Conservation (phyloP, 2,113 vertebrate species). For the Ibidorhyncha struthersii region DNA sequence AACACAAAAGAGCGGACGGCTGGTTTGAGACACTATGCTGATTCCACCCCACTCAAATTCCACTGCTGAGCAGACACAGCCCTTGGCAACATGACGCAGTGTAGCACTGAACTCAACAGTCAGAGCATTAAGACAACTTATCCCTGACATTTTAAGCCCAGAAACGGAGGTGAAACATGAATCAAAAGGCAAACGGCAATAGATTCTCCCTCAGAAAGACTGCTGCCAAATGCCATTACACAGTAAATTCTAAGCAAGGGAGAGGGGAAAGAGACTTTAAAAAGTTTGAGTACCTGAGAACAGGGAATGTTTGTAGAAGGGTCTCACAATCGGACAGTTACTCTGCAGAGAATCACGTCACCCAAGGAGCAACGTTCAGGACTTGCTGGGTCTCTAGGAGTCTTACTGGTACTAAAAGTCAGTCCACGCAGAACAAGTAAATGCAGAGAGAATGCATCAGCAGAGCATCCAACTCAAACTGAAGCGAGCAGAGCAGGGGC, state of each 20-base stretch:
- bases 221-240: neutral
- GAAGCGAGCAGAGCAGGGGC: neutral
- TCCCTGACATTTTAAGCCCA: neutral
- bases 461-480: neutral
- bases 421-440: neutral
- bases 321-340: neutral
- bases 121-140: neutral
- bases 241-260: neutral
- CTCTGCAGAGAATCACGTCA: neutral
- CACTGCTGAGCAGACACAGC: conserved; percentile 9
- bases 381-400: neutral
- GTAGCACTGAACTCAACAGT: neutral
- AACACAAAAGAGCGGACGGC: neutral
- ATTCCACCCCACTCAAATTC: conserved; percentile 40
- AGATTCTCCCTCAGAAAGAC: neutral
- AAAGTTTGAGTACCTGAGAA: conserved; percentile 8
- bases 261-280: neutral
- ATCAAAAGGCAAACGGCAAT: neutral
- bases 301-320: neutral
- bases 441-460: neutral
- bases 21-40: neutral
- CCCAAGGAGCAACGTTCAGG: neutral
- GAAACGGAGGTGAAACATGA: neutral
- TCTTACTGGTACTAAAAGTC: neutral
- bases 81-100: neutral